Evolutionary conservation across 2,888 invertebrate species (phyloP), one percentile per base, ranked within the genome.

Genomic region (Drosophila robusta): DNA sequence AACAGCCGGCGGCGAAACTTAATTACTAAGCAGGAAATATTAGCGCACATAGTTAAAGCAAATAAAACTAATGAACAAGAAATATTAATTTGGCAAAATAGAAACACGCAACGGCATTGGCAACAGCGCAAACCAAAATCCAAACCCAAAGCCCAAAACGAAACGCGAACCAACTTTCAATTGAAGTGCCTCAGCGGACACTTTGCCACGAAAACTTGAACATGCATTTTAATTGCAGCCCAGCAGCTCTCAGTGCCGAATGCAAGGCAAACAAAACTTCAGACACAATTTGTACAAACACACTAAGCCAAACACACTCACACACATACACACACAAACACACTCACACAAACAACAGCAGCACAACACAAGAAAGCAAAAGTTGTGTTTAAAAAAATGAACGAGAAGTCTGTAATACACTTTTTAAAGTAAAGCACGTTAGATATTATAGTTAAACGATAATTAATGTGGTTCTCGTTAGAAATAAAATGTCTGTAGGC

Each of bases 11-110:
- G 47, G 45, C 62, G 24, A 64, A 68, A 78, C 79, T 76, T 87
- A 83, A 83, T 83, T 84, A 78, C 85, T 69, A 67, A 87, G 85
- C 82, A 83, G 83, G 83, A 83, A 83, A 87, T 83, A 83, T 82
- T 72, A 80, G 70, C 71, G 74, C 70, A 49, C 58, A 67, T 55
- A 64, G 51, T 51, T 57, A 63, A 87, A 85, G 87, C 68, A 87
- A 83, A 83, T 74, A 83, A 72, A 87, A 84, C 78, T 87, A 83
- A 87, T 87, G 87, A 87, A 87, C 87, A 78, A 78, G 85, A 84
- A 84, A 83, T 87, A 83, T 83, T 75, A 81, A 81, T 87, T 87
- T 83, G 63, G 46, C 65, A 68, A 78, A 81, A 72, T 63, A 54
- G 66, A 82, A 70, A 68, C 76, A 82, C 71, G 67, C 65, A 64